Evolutionary conservation across 1,140 invertebrate genomes (phyloP), one percentile per base, ranked within the genome.

Genomic region (Panagrolaimus sp.): DNA sequence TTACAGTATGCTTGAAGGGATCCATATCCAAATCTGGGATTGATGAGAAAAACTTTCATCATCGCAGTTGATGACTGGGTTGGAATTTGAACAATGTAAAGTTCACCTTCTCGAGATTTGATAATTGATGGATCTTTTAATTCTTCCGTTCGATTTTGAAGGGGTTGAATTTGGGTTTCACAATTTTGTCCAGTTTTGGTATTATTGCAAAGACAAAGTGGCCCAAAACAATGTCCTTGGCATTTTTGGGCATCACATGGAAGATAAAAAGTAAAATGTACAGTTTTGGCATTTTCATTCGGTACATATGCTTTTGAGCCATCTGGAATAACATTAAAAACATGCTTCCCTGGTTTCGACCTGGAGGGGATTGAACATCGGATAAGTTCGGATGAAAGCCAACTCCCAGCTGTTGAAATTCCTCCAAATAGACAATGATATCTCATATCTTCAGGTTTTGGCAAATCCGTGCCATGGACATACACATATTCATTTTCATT

Each of bases 391-490:
- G 21, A 26, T 21, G 21, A 26, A 14, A 58, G 52, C 52, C 52
- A 58, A 58, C 17, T 58, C 21, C 52, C 52, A 8, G 52, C 52
- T 24, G 52, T 58, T 14, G 52, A 58, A 58, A 58, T 58, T 4
- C 52, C 52, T 2, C 52, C 52, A 28, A 58, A 58, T 26, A 58
- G 17, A 21, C 52, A 58, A 14, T 58, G 52, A 58, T 58, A 58
- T 26, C 52, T 21, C 21, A 21, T 28, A 58, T 58, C 52, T 12
- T 28, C 52, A 38, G 32, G 32, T 58, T 58, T 21, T 12, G 52
- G 52, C 21, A 58, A 58, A 58, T 58, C 52, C 10, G 21, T 21
- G 1, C 52, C 52, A 14, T 58, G 52, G 1, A 58, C 52, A 28
- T 26, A 58, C 1, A 58, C 52, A 21, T 58, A 58, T 12, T 58